A percentile compares a stretch with the other conserved stretches of the same genome.
These are phyloP conservation scores for Spodoptera littoralis DNA, from an alignment of 2,888 invertebrate genomes.

Conservation along the genomic window DNA sequence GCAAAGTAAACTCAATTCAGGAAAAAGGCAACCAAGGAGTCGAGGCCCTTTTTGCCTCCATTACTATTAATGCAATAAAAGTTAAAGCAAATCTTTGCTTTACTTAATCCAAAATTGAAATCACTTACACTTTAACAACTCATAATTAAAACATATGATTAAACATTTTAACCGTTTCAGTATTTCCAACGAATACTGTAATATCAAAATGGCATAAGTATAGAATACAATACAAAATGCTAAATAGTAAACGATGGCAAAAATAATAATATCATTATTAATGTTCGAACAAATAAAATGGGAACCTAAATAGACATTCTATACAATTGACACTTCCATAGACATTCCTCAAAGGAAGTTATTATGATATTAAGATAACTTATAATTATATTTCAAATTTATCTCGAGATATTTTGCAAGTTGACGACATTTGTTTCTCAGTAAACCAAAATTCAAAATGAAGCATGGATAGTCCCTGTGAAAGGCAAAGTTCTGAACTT, in stretches of 20 bases:
- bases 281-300: too few species aligned
- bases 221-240: too few species aligned
- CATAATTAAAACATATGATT: too few species aligned
- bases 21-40: constrained; percentile 20
- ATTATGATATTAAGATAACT: constrained; percentile 4
- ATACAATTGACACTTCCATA: background rate
- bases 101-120: background rate
- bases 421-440: constrained; percentile 40
- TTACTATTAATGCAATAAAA: constrained; percentile 22
- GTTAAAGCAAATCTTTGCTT: constrained; percentile 9
- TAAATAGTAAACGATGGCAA: too few species aligned
- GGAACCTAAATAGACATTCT: too few species aligned
- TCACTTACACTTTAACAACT: too few species aligned
- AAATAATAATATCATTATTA: too few species aligned
- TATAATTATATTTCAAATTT: constrained; percentile 15
- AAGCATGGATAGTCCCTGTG: constrained; percentile 40
- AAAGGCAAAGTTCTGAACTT: constrained; percentile 53
- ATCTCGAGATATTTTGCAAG: constrained; percentile 15
- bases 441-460: constrained; percentile 46
- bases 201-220: too few species aligned
- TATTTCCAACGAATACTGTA: too few species aligned
- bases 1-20: constrained; percentile 39
- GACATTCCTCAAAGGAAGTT: background rate
- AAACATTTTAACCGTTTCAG: too few species aligned
- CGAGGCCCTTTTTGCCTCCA: constrained; percentile 1